Evolutionary conservation across 2,113 vertebrate genomes (phyloP), one percentile per base, ranked within the genome.

Genomic region (Narcine bancroftii): DNA sequence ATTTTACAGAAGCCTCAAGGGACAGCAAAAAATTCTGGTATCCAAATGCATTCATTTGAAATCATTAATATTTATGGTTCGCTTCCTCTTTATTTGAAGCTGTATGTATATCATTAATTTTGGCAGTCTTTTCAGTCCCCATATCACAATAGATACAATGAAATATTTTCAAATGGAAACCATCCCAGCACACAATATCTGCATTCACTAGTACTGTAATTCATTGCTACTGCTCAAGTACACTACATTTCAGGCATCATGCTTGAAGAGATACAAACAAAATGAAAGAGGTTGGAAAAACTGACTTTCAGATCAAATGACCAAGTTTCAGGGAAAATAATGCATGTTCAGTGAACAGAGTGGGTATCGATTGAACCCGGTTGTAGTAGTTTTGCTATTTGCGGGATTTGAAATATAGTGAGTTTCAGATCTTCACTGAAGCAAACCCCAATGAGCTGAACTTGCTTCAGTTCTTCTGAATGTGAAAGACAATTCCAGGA

Each of bases 41-140:
- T 24, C 66, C 53, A 50, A 50, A 83, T 83, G 50, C 47, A 83
- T 83, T 53, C 24, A 10, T 83, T 75, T 53, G 2, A 50, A 53
- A 47, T 29, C 79, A 83, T 53, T 83, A 83, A 81, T 83, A 53
- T 83, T 53, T 47, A 83, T 83, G 45, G 1, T 15, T 53, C 33
- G 45, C 79, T 24, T 17, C 79, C 26, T 45, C 45, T 50, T 83
- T 83, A 83, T 75, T 17, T 75, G 72, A 83, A 83, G 79, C 79
- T 53, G 79, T 53, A 45, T 83, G 47, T 47, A 33, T 47, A 83
- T 83, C 45, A 83, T 83, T 83, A 83, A 83, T 47, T 83, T 26
- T 83, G 79, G 21, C 47, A 83, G 45, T 83, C 45, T 83, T 53
- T 83, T 47, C 47, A 53, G 45, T 6, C 47, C 53, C 79, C 47